A percentile compares a stretch with the other conserved stretches of the same genome.
These are phyloP conservation scores for Hirtodrosophila histrioides DNA, from an alignment of 2,888 invertebrate genomes.

Conservation along the genomic window DNA sequence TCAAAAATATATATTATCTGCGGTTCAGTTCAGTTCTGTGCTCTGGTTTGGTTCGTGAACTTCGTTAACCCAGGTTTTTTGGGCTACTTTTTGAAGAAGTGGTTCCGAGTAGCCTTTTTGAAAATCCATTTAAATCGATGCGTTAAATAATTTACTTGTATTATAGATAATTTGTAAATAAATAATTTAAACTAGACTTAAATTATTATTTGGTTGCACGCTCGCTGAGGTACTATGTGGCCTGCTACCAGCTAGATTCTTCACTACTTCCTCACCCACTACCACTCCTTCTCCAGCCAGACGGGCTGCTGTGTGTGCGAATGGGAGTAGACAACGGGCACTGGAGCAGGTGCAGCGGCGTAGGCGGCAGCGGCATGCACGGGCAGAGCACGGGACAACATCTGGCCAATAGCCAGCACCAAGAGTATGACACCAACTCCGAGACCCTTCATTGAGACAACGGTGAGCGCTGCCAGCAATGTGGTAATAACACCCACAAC, in stretches of 20 bases:
- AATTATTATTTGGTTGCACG: conserved; percentile 80
- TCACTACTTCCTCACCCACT: conserved; percentile 70
- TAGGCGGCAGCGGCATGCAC: conserved; percentile 85
- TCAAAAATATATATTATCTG: neutral
- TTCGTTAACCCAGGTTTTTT: too few species aligned
- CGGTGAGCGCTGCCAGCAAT: conserved; percentile 88
- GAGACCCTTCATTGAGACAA: conserved; percentile 90
- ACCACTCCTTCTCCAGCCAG: conserved; percentile 84
- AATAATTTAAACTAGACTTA: conserved; percentile 80
- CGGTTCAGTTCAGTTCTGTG: too few species aligned
- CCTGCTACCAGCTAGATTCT: conserved; percentile 59
- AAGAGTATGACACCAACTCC: conserved; percentile 88
- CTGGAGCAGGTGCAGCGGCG: conserved; percentile 84
- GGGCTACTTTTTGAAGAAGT: too few species aligned
- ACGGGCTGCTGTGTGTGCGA: conserved; percentile 83
- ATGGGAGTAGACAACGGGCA: conserved; percentile 84
- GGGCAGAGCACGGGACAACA: conserved; percentile 82
- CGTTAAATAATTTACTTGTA: conserved; percentile 50
- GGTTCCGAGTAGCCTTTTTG: too few species aligned
- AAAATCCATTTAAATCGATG: conserved; percentile 17
- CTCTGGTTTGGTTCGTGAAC: too few species aligned
- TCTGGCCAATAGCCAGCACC: conserved; percentile 87
- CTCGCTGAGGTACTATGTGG: conserved; percentile 70
- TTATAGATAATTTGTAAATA: conserved; percentile 67
- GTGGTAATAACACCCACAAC: conserved; percentile 91